These are phyloP conservation scores for Rhinolophus sinicus DNA, from an alignment of 2,113 vertebrate species.

Conservation along the genomic window DNA sequence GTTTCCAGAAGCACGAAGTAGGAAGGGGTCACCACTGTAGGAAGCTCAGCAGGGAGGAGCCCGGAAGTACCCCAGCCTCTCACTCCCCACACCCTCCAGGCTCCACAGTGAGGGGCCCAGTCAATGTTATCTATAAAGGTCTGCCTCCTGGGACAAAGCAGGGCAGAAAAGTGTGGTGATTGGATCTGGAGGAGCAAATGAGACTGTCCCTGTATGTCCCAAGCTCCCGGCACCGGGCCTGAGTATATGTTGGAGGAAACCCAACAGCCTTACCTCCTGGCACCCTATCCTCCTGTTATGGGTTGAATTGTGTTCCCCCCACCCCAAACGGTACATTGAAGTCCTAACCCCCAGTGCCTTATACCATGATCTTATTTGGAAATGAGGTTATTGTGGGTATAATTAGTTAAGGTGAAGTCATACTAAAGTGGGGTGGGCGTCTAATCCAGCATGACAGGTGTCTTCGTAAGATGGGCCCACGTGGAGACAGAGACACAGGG, in stretches of 20 bases:
- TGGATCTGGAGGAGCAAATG: neutral
- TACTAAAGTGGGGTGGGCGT: neutral
- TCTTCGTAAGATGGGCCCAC: neutral
- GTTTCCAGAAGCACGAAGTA: neutral
- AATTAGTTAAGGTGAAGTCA: neutral
- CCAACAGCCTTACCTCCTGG: neutral
- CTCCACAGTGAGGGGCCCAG: neutral
- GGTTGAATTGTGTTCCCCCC: neutral
- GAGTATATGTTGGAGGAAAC: neutral
- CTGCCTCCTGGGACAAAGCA: neutral
- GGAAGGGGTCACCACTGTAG: neutral
- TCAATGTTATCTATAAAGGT: neutral
- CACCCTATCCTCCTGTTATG: neutral
- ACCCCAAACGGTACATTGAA: neutral
- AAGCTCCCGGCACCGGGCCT: neutral
- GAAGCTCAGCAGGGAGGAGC: neutral
- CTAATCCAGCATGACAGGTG: neutral
- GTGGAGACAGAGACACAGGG: neutral
- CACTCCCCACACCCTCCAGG: neutral
- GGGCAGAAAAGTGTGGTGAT: too few species aligned
- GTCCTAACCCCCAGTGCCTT: neutral
- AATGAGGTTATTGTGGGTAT: neutral
- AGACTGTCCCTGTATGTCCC: neutral
- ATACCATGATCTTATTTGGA: neutral
- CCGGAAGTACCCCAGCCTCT: neutral